Base-by-base conservation (phyloP, 2,113 vertebrate genomes). In the Limnothrissa miodon region DNA sequence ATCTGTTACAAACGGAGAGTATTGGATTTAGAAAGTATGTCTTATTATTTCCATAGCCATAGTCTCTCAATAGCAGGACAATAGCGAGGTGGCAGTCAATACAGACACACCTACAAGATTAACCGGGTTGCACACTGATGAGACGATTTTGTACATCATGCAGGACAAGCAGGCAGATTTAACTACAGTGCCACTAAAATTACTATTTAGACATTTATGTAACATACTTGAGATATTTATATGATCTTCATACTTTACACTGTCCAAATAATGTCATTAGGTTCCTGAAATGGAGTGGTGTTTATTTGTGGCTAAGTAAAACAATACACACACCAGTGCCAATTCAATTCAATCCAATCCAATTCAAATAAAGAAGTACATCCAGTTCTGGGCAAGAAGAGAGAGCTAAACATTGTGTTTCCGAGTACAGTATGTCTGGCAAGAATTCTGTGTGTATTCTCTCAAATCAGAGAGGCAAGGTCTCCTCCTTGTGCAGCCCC, bases 401-500 rank as follows among this genome's bases (percentile, higher is more conserved):
- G 33, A 83, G 81, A 36, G 33, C 29, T 36, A 74, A 33, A 74
- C 59, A 66, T 74, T 13, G 10, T 74, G 66, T 39, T 36, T 36
- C 33, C 11, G 11, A 33, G 66, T 17, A 33, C n/a, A 81, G 85
- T 17, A 33, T 74, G 66, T 74, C 66, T 74, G 15, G 36, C 66
- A 74, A 74, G 66, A 74, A 74, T 33, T 74, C 33, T 15, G 13
- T 17, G 29, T 74, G 66, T 74, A 74, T 33, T 74, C 79, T 4
- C 79, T 86, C 82, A 86, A 86, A 86, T 83, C 86, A 83, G 81
- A 81, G 85, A 86, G 88, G 87, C 87, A 88, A 90, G 86, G 91
- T 87, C 87, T 90, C 85, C 91, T 90, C 87, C 85, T 87, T 83
- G 83, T 85, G 89, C 90, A 86, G 78, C 51, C 90, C 29, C 66